Base-by-base conservation (phyloP, 2,113 vertebrate genomes). In the Engraulis encrasicolus region DNA sequence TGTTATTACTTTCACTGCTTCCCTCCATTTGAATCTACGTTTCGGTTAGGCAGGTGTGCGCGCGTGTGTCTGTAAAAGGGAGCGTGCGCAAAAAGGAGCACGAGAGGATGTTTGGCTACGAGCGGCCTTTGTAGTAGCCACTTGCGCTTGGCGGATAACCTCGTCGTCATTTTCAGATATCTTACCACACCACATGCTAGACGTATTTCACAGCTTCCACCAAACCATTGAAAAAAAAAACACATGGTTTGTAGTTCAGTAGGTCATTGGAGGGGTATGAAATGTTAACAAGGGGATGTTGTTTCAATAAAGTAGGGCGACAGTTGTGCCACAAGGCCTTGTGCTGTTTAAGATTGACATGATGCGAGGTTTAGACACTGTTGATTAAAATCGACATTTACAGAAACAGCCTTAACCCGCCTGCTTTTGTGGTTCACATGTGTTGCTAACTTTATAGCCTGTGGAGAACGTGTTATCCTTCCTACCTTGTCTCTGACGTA, bases 161-260 rank as follows among this genome's bases (percentile, higher is more conserved):
- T 74, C 50, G 20, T n/a, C 6, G n/a, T 50, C 49, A 49, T 18
- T 20, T 50, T 86, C 37, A 83, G 40, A 81, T 48, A 58, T 83
- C 71, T 80, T n/a, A n/a, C n/a, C n/a, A 77, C 19, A 79, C 38
- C 6, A 6, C 23, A 1, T 74, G 31, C 27, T 34, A 31, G 17
- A 74, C 5, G 31, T 31, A 18, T 31, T 74, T 34, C 11, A 14
- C 66, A 34, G 66, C 9, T 5, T 74, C 34, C 3, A 6, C 4
- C 27, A 74, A 74, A 36, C 27, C 12, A 74, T 17, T 74, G 12
- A 74, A 74, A 34, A 34, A 74, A 74, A 34, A 34, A 12, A 34
- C 34, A 66, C 2, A 9, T 31, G 27, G 66, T 71, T 71, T 31
- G 23, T 71, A 71, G 61, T 74, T 74, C 66, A 74, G 66, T 74